Percentiles rank a stretch among this genome's conserved stretches.
Evolutionary conservation across 2,113 vertebrate genomes (phyloP).

Genomic region (Leucopsar rothschildi): DNA sequence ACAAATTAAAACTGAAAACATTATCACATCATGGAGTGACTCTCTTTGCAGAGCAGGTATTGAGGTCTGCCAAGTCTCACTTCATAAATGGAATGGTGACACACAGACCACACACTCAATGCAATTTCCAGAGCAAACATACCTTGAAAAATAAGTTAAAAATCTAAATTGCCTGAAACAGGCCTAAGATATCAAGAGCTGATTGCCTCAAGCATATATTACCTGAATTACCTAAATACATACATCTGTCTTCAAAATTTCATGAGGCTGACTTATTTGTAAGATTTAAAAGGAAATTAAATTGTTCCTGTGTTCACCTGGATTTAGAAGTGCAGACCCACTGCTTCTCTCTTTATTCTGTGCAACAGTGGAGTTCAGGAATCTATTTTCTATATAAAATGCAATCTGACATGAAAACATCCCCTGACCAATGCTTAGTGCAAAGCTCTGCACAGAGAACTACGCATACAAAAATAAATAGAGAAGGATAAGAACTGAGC

Average conservation of each 20-base stretch:
- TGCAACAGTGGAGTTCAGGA: neutral
- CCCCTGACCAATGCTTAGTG: neutral
- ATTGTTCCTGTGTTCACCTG: neutral
- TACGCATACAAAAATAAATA: neutral
- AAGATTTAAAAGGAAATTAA: neutral
- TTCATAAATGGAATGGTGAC: neutral
- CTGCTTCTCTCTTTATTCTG: neutral
- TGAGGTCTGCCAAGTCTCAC: neutral
- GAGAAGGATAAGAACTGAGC: neutral
- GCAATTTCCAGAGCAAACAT: neutral
- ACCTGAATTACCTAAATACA: neutral
- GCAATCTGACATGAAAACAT: neutral
- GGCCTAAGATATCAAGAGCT: neutral
- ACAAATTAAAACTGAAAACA: neutral
- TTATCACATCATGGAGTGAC: accelerated
- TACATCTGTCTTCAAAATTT: neutral
- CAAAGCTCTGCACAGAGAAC: neutral
- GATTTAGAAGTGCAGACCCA: neutral
- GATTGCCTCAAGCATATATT: neutral
- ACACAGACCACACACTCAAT: neutral
- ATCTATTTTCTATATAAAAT: neutral
- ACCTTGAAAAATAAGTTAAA: neutral
- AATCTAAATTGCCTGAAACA: neutral
- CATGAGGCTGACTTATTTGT: neutral
- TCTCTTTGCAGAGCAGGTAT: neutral